These are phyloP conservation scores for Loripinus fragilis DNA, from an alignment of 2,888 invertebrate genomes.

Conservation along the genomic window DNA sequence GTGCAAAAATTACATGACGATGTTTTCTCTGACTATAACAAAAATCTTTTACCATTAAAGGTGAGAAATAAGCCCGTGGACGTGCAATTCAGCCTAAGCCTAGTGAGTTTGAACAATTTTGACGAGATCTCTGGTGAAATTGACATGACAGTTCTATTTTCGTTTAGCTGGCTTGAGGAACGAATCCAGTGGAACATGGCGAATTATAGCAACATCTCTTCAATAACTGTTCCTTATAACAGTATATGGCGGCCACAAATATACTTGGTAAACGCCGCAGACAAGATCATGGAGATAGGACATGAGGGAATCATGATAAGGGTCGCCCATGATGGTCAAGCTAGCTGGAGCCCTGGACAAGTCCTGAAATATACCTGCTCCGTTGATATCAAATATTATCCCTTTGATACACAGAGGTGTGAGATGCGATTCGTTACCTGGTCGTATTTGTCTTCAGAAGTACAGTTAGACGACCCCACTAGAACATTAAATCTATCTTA, in stretches of 20 bases:
- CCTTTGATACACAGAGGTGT: slow-evolving; percentile 44
- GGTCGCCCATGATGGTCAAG: slow-evolving; percentile 20
- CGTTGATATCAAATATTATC: slow-evolving; percentile 43
- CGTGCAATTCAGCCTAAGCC: background rate
- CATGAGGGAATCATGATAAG: slow-evolving; percentile 11
- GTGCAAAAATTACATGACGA: slow-evolving; percentile 17
- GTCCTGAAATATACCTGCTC: slow-evolving; percentile 32
- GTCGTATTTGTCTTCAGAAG: background rate
- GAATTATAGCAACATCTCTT: slow-evolving; percentile 11
- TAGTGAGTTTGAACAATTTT: slow-evolving; percentile 40
- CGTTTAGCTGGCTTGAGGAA: slow-evolving; percentile 28
- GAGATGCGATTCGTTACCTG: slow-evolving; percentile 12
- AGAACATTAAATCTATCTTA: background rate
- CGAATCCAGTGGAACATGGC: slow-evolving; percentile 36
- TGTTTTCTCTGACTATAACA: slow-evolving; percentile 26
- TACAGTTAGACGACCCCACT: background rate
- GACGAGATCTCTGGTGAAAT: slow-evolving; percentile 45
- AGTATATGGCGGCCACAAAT: slow-evolving; percentile 47
- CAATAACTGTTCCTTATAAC: slow-evolving; percentile 18
- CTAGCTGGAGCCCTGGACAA: slow-evolving; percentile 21
- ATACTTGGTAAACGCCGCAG: slow-evolving; percentile 21
- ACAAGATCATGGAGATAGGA: slow-evolving; percentile 18
- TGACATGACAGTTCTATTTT: slow-evolving; percentile 17
- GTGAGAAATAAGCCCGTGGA: background rate
- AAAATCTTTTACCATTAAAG: slow-evolving; percentile 21